Conservation (phyloP, 2,113 vertebrate genomes). For the Rhabdornis inornatus region DNA sequence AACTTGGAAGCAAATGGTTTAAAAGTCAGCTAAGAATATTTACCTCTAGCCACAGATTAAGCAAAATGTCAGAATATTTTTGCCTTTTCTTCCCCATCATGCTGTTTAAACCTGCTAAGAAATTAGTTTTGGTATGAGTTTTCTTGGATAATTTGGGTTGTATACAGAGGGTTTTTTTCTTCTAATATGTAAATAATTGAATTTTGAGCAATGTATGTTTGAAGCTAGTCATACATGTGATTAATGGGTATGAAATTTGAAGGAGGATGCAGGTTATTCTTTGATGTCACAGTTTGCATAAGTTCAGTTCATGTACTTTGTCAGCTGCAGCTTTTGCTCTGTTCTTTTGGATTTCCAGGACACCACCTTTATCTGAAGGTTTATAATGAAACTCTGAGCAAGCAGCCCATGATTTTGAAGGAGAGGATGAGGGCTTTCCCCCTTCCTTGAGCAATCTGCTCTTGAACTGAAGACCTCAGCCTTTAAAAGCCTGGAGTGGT, state of each 20-base stretch:
- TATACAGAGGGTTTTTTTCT: fast-evolving
- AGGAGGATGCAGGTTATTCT: background rate
- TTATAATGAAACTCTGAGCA: background rate
- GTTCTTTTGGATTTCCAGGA: background rate
- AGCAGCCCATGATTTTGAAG: background rate
- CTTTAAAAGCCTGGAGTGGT: background rate
- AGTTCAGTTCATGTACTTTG: background rate
- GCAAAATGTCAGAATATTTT: background rate
- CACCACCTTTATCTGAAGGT: background rate
- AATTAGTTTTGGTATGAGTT: background rate
- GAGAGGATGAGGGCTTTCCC: background rate
- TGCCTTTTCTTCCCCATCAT: background rate
- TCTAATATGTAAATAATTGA: background rate
- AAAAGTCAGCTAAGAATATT: background rate
- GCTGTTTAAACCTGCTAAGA: background rate
- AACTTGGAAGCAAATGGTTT: background rate
- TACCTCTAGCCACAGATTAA: background rate
- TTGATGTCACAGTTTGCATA: background rate
- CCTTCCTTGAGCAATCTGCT: background rate
- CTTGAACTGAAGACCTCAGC: background rate
- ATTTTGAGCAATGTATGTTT: background rate
- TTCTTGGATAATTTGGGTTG: background rate
- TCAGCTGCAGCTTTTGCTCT: background rate
- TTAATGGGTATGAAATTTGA: background rate
- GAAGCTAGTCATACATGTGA: background rate